A percentile compares a stretch with the other conserved stretches of the same genome.
Evolutionary conservation across 2,888 invertebrate species (phyloP).

Genomic region (Girardia tigrina): DNA sequence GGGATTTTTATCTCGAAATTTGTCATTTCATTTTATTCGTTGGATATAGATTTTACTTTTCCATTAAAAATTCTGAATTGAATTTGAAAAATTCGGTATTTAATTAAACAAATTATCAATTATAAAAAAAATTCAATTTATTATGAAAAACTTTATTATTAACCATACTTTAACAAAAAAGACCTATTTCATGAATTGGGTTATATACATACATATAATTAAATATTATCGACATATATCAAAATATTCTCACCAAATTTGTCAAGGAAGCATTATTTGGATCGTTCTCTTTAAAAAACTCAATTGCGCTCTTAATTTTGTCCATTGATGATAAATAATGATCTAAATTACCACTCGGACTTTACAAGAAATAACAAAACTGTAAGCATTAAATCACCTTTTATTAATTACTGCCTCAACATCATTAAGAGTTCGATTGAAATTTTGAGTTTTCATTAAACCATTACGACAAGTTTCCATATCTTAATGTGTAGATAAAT

Average conservation of each 20-base stretch:
- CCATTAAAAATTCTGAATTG: too few species aligned
- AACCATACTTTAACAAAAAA: too few species aligned
- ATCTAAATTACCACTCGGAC: slow-evolving; percentile 24
- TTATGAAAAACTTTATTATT: too few species aligned
- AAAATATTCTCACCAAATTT: background rate
- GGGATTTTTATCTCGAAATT: too few species aligned
- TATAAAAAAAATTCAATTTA: too few species aligned
- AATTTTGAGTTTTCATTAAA: slow-evolving; percentile 24
- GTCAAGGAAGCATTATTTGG: slow-evolving; percentile 19
- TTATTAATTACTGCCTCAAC: slow-evolving; percentile 21
- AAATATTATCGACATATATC: background rate
- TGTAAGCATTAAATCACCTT: background rate
- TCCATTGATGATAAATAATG: slow-evolving; percentile 28
- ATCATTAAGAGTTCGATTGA: slow-evolving; percentile 8
- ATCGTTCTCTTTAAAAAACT: slow-evolving; percentile 21
- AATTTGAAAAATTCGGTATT: too few species aligned
- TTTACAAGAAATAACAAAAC: background rate
- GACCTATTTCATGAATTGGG: too few species aligned
- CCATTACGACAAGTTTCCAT: slow-evolving; percentile 27
- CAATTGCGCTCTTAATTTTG: background rate
- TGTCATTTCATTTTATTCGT: too few species aligned
- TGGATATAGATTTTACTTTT: too few species aligned
- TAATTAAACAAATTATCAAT: too few species aligned
- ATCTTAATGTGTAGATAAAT: background rate
- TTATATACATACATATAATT: too few species aligned